Evolutionary conservation across 2,888 invertebrate genomes (phyloP).

Genomic region (Dioctria rufipes): DNA sequence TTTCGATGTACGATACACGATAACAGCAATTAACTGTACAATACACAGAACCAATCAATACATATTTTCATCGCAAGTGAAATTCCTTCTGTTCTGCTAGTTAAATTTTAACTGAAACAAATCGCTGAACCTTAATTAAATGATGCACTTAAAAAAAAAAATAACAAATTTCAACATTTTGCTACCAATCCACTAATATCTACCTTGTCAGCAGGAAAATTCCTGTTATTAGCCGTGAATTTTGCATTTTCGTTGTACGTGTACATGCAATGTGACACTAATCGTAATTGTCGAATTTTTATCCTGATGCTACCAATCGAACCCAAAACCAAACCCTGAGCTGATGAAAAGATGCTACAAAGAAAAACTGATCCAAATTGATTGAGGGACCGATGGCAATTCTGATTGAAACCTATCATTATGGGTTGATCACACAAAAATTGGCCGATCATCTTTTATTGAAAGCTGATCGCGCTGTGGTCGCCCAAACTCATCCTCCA

Average conservation of each 20-base stretch:
- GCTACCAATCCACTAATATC: conserved; percentile 38
- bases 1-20: no score
- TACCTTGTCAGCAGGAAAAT: conserved; percentile 41
- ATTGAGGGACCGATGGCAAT: conserved; percentile 43
- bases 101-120: conserved; percentile 32
- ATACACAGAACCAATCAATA: no score
- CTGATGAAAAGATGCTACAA: not conserved
- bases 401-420: conserved; percentile 47
- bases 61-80: not conserved
- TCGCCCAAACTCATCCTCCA: not conserved
- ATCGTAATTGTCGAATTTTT: conserved; percentile 57
- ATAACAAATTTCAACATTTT: not conserved
- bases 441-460: conserved; percentile 51
- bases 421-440: conserved; percentile 46
- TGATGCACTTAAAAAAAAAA: conserved; percentile 34
- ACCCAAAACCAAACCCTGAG: not conserved
- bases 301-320: conserved; percentile 6
- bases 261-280: conserved; percentile 57
- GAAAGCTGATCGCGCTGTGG: conserved; percentile 35
- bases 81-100: conserved; percentile 2
- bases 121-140: conserved; percentile 35
- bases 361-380: conserved; percentile 42
- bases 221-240: conserved; percentile 48
- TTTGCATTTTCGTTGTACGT: conserved; percentile 46
- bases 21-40: no score